A percentile compares a stretch with the other conserved stretches of the same genome.
These are phyloP conservation scores for Brachymystax lenok DNA, from an alignment of 2,797 vertebrate genomes.

Conservation along the genomic window DNA sequence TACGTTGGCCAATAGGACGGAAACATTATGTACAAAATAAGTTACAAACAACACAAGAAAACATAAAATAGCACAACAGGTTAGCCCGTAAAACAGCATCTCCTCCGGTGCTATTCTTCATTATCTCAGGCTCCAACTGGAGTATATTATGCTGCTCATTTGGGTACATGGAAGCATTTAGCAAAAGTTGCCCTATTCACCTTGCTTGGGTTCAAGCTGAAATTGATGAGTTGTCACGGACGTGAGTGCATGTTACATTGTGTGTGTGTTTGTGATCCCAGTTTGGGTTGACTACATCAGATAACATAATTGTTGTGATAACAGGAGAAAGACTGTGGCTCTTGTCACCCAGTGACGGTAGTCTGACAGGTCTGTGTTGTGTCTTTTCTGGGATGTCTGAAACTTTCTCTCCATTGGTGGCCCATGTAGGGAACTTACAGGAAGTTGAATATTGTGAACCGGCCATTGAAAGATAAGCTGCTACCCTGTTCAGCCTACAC, in stretches of 20 bases:
- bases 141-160: constrained; percentile 19
- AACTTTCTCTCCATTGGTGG: not conserved
- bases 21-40: too few species aligned
- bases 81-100: too few species aligned
- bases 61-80: too few species aligned
- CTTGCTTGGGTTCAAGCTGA: not conserved
- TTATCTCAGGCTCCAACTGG: not conserved
- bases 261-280: not conserved
- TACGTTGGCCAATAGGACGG: too few species aligned
- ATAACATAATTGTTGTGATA: constrained; percentile 52
- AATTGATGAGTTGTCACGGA: not conserved
- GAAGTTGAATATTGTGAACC: not conserved
- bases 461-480: constrained; percentile 6
- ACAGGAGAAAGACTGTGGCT: constrained; percentile 46
- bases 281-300: constrained; percentile 34
- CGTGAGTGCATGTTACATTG: not conserved
- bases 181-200: constrained; percentile 14
- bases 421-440: not conserved
- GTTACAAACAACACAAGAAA: too few species aligned
- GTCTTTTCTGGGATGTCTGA: constrained; percentile 13
- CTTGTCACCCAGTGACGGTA: constrained; percentile 18
- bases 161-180: constrained; percentile 22
- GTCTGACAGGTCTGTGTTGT: constrained; percentile 28
- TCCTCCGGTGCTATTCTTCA: too few species aligned
- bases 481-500: constrained; percentile 23